phyloP scores from a whole-genome alignment of 2,888 invertebrate species.

The Marasmarcha lunaedactyla region DNA sequence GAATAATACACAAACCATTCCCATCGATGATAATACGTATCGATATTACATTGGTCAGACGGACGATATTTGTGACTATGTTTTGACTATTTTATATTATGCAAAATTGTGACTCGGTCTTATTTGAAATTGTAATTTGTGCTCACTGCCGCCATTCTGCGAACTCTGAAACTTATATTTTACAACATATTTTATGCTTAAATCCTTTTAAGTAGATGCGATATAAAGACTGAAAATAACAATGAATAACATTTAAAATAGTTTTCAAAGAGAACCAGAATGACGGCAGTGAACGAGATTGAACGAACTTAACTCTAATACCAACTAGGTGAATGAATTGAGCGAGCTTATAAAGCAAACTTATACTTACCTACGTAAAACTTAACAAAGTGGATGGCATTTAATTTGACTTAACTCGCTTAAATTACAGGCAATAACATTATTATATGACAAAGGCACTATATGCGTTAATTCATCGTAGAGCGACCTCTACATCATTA shows the following conservation, averaged over 20 bases:
- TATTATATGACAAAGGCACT: conserved; percentile 64
- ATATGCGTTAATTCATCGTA: conserved; percentile 47
- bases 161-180: not conserved
- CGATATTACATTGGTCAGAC: conserved; percentile 38
- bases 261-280: conserved; percentile 9
- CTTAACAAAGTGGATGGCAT: conserved; percentile 71
- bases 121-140: conserved; percentile 38
- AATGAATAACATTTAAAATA: not conserved
- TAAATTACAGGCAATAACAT: conserved; percentile 46
- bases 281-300: conserved; percentile 33
- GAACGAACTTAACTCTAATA: conserved; percentile 42
- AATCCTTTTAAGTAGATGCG: not conserved
- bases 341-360: conserved; percentile 64
- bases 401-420: conserved; percentile 69
- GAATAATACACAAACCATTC: conserved; percentile 59
- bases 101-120: conserved; percentile 36
- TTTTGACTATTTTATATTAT: conserved; percentile 52
- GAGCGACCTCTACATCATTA: conserved; percentile 33
- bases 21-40: conserved; percentile 48
- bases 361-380: conserved; percentile 50
- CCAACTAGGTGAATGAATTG: conserved; percentile 63
- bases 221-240: too few species aligned
- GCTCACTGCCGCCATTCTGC: conserved; percentile 37
- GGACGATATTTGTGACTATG: conserved; percentile 53
- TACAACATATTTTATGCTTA: not conserved